Conservation (phyloP, 1,140 invertebrate species). For the Caenorhabditis remanei region DNA sequence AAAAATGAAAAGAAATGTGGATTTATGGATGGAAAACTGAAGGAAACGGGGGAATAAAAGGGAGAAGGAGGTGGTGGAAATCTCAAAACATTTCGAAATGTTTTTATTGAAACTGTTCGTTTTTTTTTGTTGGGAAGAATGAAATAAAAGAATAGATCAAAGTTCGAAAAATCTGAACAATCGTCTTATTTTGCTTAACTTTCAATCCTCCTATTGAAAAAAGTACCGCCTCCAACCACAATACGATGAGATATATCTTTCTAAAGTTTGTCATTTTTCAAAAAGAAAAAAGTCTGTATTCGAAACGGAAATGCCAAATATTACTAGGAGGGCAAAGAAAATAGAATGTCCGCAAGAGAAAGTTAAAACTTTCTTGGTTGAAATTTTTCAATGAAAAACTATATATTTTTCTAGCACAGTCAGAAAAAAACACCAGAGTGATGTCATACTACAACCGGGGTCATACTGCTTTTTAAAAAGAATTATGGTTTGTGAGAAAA, state of each 20-base stretch:
- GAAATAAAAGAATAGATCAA: not conserved
- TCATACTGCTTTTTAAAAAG: not conserved
- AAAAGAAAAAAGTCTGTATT: not conserved
- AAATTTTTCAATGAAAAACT: too few relatives aligned
- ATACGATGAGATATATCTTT: not conserved
- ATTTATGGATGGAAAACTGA: conserved; percentile 15
- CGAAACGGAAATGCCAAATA: too few relatives aligned
- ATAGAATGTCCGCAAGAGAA: too few relatives aligned
- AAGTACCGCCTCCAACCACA: too few relatives aligned
- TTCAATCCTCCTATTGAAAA: too few relatives aligned
- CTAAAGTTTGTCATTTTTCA: not conserved
- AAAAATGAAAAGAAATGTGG: not conserved
- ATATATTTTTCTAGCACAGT: too few relatives aligned
- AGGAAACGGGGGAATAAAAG: not conserved
- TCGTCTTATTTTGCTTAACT: not conserved
- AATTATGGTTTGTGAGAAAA: not conserved
- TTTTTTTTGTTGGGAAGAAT: not conserved
- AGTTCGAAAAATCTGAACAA: not conserved
- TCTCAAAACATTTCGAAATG: conserved; percentile 11
- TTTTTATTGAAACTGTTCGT: conserved; percentile 8
- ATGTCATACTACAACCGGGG: not conserved
- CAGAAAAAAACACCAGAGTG: not conserved
- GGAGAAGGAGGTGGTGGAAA: not conserved
- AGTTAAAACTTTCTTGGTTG: too few relatives aligned
- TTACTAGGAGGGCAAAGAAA: too few relatives aligned